A percentile compares a stretch with the other conserved stretches of the same genome.
phyloP scores from a whole-genome alignment of 35 echinoderm and acorn worm genomes.

The Eucidaris tribuloides region DNA sequence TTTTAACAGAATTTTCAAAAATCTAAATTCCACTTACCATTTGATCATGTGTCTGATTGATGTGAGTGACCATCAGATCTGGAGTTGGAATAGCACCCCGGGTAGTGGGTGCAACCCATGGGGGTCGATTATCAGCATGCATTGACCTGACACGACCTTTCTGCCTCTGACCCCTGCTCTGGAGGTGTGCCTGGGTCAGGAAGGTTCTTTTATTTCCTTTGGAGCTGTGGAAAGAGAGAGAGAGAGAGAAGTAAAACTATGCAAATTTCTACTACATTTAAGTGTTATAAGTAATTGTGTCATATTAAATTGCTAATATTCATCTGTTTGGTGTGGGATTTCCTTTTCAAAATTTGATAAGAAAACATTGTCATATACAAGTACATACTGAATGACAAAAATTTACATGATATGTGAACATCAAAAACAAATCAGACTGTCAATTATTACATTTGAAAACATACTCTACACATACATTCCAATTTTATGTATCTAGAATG shows the following conservation, averaged over 20 bases:
- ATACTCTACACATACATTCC: too few relatives aligned
- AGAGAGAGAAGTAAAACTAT: background rate
- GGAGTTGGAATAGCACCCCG: slow-evolving; percentile 61
- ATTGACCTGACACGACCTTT: slow-evolving; percentile 5
- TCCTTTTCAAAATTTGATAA: background rate
- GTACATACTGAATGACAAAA: background rate
- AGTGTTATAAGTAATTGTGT: too few relatives aligned
- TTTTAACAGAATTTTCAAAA: too few relatives aligned
- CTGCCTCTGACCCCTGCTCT: slow-evolving; percentile 12
- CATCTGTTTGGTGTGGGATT: background rate
- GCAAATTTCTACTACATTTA: too few relatives aligned
- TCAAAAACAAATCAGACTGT: background rate
- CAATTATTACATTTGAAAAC: too few relatives aligned
- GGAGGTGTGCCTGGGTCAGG: slow-evolving; percentile 37
- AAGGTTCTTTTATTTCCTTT: slow-evolving; percentile 23
- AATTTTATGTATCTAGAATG: too few relatives aligned
- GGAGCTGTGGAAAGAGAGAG: background rate
- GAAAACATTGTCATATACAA: background rate
- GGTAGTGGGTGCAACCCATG: slow-evolving; percentile 56
- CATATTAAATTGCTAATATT: background rate
- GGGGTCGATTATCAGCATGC: slow-evolving; percentile 35
- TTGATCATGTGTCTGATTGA: slow-evolving; percentile 94
- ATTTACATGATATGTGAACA: background rate
- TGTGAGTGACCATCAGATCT: slow-evolving; percentile 82
- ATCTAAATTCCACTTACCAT: slow-evolving; percentile 73